Evolutionary conservation across 2,888 invertebrate genomes (phyloP).

Genomic region (Tinea trinotella): DNA sequence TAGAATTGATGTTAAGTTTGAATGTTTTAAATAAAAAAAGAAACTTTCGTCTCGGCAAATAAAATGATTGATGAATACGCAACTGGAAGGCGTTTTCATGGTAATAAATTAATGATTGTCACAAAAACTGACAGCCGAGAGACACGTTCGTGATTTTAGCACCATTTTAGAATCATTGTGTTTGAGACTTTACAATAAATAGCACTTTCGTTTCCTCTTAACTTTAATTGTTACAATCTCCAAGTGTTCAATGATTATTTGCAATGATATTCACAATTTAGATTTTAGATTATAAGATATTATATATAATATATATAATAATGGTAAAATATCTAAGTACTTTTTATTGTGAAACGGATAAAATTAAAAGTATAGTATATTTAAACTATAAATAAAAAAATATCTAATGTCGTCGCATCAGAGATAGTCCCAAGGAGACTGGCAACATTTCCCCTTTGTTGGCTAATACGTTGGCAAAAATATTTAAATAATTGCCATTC

Average conservation of each 20-base stretch:
- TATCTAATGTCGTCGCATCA: too few relatives aligned
- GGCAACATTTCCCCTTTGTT: too few relatives aligned
- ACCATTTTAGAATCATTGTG: slow-evolving; percentile 5
- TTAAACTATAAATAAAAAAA: too few relatives aligned
- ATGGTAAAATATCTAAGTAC: too few relatives aligned
- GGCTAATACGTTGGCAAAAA: too few relatives aligned
- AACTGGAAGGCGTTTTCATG: slow-evolving; percentile 15
- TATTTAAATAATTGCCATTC: too few relatives aligned
- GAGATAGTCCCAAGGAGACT: too few relatives aligned
- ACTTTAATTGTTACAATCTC: neutral
- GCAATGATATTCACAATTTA: neutral
- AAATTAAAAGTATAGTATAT: too few relatives aligned
- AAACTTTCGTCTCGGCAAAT: slow-evolving; percentile 21
- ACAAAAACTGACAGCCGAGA: slow-evolving; percentile 17
- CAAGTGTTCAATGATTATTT: neutral
- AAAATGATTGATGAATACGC: slow-evolving; percentile 26
- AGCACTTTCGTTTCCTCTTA: neutral
- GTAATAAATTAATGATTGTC: slow-evolving; percentile 17
- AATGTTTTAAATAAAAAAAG: too few relatives aligned
- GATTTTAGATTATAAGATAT: neutral
- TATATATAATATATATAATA: too few relatives aligned
- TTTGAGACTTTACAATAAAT: neutral
- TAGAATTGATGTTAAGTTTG: too few relatives aligned
- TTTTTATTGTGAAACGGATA: too few relatives aligned
- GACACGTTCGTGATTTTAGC: neutral